These are phyloP conservation scores for Sebastes taczanowskii DNA, from an alignment of 2,797 vertebrate species.

Conservation along the genomic window DNA sequence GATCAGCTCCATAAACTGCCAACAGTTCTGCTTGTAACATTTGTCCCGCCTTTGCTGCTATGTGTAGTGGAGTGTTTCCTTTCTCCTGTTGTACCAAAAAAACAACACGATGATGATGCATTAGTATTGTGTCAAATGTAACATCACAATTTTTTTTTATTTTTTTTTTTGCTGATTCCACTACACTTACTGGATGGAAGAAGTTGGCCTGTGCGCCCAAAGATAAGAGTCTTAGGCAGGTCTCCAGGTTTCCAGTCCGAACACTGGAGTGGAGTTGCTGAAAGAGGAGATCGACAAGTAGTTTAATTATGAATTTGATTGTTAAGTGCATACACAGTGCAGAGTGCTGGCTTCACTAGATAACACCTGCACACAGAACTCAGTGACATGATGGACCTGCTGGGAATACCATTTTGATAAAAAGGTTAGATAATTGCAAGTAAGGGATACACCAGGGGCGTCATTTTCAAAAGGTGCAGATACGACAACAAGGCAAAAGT, in stretches of 20 bases:
- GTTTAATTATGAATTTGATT: not conserved
- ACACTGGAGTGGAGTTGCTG: slow-evolving; percentile 99
- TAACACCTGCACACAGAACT: not conserved
- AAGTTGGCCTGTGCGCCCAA: slow-evolving; percentile 97
- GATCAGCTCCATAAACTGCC: slow-evolving; percentile 96
- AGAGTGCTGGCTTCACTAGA: not conserved
- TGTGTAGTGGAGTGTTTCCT: slow-evolving; percentile 95
- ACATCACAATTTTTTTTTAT: too few relatives aligned
- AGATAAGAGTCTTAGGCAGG: slow-evolving; percentile 93
- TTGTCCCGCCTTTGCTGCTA: slow-evolving; percentile 96
- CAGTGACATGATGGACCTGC: not conserved
- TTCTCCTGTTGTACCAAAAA: slow-evolving; percentile 86
- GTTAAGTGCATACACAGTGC: not conserved
- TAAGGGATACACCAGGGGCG: not conserved
- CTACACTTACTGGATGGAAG: slow-evolving; percentile 93
- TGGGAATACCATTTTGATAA: not conserved
- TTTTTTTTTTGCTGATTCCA: not conserved
- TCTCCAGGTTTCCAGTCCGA: slow-evolving; percentile 96
- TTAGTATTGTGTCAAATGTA: not conserved
- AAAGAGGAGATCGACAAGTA: slow-evolving; percentile 18
- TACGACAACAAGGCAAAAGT: not conserved
- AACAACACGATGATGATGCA: not conserved
- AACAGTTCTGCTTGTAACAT: slow-evolving; percentile 93
- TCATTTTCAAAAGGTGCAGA: not conserved
- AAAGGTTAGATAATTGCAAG: not conserved